Percentiles rank a stretch among this genome's conserved stretches.
Evolutionary conservation across 92 coral and sea anemone genomes (phyloP).

Genomic region (Palythoa caribaeorum): DNA sequence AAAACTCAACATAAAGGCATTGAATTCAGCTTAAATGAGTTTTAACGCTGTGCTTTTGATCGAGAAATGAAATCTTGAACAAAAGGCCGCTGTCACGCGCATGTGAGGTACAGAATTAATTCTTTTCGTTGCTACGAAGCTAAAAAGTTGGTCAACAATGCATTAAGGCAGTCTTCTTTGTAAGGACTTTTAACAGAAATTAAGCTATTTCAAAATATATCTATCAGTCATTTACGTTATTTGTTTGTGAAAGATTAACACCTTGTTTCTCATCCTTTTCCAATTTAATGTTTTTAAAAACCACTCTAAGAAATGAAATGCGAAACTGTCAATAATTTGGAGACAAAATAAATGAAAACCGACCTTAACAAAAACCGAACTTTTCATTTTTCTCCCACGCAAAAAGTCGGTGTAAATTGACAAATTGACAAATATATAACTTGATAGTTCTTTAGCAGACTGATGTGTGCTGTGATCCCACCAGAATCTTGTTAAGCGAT

Average conservation of each 20-base stretch:
- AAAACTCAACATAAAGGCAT: background rate
- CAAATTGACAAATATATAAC: no score
- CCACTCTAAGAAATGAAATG: background rate
- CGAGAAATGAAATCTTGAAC: background rate
- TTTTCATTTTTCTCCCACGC: no score
- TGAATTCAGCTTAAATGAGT: no score
- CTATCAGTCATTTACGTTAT: background rate
- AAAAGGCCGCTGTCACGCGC: background rate
- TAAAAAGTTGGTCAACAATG: slow-evolving; percentile 3
- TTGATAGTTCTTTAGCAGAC: no score
- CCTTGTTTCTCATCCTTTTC: background rate
- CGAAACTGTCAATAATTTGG: no score
- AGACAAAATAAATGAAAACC: no score
- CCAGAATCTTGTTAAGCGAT: background rate
- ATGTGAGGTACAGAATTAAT: background rate
- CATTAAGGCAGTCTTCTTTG: background rate
- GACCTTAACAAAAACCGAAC: no score
- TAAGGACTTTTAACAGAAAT: background rate
- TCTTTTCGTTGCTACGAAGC: slow-evolving; percentile 5
- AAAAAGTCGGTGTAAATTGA: no score
- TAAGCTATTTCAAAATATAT: background rate
- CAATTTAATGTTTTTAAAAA: slow-evolving; percentile 5
- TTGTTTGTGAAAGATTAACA: background rate
- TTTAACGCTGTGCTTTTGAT: no score
- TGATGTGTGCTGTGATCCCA: background rate